A percentile compares a stretch with the other conserved stretches of the same genome.
phyloP scores from a whole-genome alignment of 2,888 invertebrate species.

The Latheticus oryzae region DNA sequence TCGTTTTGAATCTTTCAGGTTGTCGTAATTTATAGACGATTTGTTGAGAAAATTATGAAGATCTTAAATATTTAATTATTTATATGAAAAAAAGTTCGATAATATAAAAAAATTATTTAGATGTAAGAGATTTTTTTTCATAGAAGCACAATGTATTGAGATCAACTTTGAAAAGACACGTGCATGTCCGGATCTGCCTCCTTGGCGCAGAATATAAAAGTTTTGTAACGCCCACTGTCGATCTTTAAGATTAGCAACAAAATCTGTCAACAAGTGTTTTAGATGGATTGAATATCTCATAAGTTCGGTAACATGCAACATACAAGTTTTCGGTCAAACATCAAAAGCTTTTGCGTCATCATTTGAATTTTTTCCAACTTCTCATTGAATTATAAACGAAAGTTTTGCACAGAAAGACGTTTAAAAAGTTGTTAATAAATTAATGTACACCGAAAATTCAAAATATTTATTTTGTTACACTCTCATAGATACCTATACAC shows the following conservation, averaged over 20 bases:
- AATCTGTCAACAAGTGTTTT: slow-evolving; percentile 44
- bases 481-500: background rate
- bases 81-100: no score
- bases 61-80: no score
- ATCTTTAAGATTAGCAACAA: slow-evolving; percentile 36
- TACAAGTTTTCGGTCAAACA: slow-evolving; percentile 37
- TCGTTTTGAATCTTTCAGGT: no score
- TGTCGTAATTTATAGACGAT: no score
- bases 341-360: slow-evolving; percentile 33
- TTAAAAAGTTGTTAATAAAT: background rate
- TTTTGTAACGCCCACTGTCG: slow-evolving; percentile 40
- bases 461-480: background rate
- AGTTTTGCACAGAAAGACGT: background rate
- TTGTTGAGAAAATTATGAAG: no score
- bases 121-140: no score
- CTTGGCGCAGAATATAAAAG: slow-evolving; percentile 27
- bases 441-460: background rate
- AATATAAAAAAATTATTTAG: no score
- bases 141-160: no score
- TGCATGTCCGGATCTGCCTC: slow-evolving; percentile 31
- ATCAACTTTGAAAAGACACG: no score
- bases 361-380: slow-evolving; percentile 13
- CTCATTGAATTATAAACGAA: slow-evolving; percentile 14
- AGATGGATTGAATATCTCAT: slow-evolving; percentile 30
- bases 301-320: slow-evolving; percentile 35